Conservation (phyloP, 2,888 invertebrate genomes). For the Lymantria monacha region DNA sequence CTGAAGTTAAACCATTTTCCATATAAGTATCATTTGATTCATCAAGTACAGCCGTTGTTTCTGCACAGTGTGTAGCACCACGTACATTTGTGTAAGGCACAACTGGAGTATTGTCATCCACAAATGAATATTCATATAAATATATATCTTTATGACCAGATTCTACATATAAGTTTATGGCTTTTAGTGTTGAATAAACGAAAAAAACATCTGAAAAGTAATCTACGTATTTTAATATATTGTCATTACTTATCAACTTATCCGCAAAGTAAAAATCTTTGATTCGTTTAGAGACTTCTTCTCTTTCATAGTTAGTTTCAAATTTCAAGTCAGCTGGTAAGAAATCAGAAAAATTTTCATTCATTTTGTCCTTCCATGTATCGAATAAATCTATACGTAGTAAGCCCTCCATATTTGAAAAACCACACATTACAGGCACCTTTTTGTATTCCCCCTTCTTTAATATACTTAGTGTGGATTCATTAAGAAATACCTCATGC, state of each 20-base stretch:
- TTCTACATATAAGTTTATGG: conserved; percentile 32
- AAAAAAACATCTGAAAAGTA: conserved; percentile 56
- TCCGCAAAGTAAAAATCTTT: conserved; percentile 52
- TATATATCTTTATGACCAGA: conserved; percentile 41
- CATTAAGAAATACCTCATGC: conserved; percentile 34
- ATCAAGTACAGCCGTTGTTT: conserved; percentile 21
- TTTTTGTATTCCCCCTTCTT: conserved; percentile 37
- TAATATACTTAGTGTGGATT: conserved; percentile 41
- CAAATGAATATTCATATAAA: conserved; percentile 50
- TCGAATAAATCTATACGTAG: conserved; percentile 24
- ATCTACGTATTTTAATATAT: conserved; percentile 28
- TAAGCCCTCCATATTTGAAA: conserved; percentile 41
- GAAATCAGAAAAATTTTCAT: conserved; percentile 43
- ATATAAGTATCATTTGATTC: not conserved
- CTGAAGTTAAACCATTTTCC: conserved; percentile 3
- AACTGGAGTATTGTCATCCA: conserved; percentile 31
- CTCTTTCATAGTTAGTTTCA: conserved; percentile 32
- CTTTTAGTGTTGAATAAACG: conserved; percentile 38
- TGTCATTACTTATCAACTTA: conserved; percentile 24
- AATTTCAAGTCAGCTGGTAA: conserved; percentile 47
- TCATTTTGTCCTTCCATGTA: conserved; percentile 37
- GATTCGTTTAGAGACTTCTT: conserved; percentile 29
- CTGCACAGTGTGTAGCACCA: conserved; percentile 43
- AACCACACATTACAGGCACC: conserved; percentile 45
- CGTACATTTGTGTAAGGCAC: conserved; percentile 35